Conservation (phyloP, 2,888 invertebrate genomes). For the Macaria notata region DNA sequence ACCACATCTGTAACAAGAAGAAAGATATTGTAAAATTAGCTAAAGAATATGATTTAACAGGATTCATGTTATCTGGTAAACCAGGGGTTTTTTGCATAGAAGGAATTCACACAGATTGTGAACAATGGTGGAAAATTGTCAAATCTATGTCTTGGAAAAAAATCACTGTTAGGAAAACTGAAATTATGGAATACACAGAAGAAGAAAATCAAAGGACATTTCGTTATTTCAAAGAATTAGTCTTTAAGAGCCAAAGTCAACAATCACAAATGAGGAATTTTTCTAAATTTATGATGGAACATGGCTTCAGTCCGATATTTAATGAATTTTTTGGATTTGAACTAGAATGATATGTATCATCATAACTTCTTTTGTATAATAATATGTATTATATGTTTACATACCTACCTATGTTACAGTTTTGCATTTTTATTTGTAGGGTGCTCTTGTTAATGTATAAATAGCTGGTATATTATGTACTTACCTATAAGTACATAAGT, state of each 20-base stretch:
- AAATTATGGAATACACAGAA: constrained; percentile 70
- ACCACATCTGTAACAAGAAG: constrained; percentile 95
- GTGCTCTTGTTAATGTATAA: no score
- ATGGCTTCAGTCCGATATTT: constrained; percentile 87
- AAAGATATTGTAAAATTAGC: constrained; percentile 91
- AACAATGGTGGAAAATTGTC: constrained; percentile 92
- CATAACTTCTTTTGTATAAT: no score
- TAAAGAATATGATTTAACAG: constrained; percentile 87
- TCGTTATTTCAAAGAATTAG: constrained; percentile 85
- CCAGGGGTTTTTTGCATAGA: constrained; percentile 97
- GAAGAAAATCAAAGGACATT: constrained; percentile 81
- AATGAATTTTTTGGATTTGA: constrained; percentile 89
- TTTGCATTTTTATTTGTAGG: no score
- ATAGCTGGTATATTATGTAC: no score
- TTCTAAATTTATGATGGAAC: constrained; percentile 87
- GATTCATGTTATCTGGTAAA: constrained; percentile 95
- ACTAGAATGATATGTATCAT: no score
- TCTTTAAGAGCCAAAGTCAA: constrained; percentile 64
- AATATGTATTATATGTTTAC: no score
- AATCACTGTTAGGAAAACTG: constrained; percentile 88
- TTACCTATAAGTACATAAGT: no score
- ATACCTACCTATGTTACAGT: no score
- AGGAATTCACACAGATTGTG: constrained; percentile 87
- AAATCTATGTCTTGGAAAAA: constrained; percentile 93
- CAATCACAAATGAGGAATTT: constrained; percentile 84